Percentiles rank a stretch among this genome's conserved stretches.
Conservation (phyloP, 1,140 invertebrate genomes). For the Arion vulgaris region DNA sequence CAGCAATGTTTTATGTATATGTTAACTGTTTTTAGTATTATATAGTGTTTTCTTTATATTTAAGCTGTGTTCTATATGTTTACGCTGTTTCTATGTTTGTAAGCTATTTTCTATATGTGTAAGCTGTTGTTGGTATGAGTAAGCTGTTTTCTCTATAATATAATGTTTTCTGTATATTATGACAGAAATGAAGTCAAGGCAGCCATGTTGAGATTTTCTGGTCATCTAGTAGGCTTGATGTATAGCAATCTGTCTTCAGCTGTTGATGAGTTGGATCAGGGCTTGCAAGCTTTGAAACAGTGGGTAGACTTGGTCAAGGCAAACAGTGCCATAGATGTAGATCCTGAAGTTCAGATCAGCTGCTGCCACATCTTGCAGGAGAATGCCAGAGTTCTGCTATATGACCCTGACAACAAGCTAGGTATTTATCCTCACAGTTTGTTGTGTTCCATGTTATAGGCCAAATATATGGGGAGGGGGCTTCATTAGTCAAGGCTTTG, state of each 20-base stretch:
- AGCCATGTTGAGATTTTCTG: conserved; percentile 33
- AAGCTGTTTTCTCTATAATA: too few relatives aligned
- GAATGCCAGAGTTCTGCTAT: conserved; percentile 48
- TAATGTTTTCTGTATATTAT: not conserved
- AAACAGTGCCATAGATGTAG: conserved; percentile 48
- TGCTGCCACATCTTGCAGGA: conserved; percentile 46
- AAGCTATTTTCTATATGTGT: too few relatives aligned
- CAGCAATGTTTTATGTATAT: too few relatives aligned
- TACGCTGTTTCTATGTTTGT: too few relatives aligned
- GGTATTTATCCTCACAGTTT: conserved; percentile 39
- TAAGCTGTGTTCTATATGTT: too few relatives aligned
- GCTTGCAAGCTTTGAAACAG: not conserved
- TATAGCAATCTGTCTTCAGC: not conserved
- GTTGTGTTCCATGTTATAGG: too few relatives aligned
- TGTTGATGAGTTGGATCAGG: not conserved
- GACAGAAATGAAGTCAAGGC: conserved; percentile 42
- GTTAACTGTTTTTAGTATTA: too few relatives aligned
- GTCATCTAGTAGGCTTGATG: conserved; percentile 5
- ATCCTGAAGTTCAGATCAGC: conserved; percentile 49
- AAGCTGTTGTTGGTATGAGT: too few relatives aligned
- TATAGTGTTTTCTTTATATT: too few relatives aligned
- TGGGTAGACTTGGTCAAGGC: conserved; percentile 41
- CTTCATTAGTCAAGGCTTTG: too few relatives aligned
- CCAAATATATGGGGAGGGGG: too few relatives aligned
- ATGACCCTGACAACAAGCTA: conserved; percentile 45